Evolutionary conservation across 2,888 invertebrate species (phyloP).

Genomic region (Strigamia transsilvanica): DNA sequence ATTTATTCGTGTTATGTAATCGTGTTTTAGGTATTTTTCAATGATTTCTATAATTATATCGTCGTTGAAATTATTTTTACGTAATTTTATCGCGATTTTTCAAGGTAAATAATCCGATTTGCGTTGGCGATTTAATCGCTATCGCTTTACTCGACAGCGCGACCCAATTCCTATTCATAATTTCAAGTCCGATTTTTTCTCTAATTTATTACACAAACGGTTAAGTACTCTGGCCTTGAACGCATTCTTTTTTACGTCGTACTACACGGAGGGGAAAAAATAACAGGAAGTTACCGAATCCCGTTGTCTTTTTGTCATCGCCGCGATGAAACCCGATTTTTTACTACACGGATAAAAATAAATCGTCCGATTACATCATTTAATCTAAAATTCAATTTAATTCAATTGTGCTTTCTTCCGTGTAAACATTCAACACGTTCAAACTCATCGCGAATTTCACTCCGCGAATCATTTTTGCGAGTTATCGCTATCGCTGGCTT

Average conservation of each 20-base stretch:
- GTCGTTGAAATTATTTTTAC: too few relatives aligned
- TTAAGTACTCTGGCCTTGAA: conserved; percentile 33
- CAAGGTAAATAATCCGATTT: neutral
- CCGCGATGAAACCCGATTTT: neutral
- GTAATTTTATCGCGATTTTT: neutral
- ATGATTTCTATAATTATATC: too few relatives aligned
- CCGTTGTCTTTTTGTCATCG: conserved; percentile 38
- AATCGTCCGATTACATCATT: neutral
- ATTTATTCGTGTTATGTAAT: too few relatives aligned
- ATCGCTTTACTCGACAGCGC: neutral
- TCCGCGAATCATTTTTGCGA: neutral
- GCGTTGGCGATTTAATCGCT: neutral
- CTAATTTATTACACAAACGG: conserved; percentile 13
- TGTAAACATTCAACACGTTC: neutral
- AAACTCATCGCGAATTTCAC: neutral
- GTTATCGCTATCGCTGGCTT: conserved; percentile 2
- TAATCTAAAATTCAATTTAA: neutral
- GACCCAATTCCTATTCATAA: conserved; percentile 34
- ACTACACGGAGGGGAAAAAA: conserved; percentile 13
- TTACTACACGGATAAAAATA: neutral
- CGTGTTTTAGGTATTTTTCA: too few relatives aligned
- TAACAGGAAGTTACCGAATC: conserved; percentile 31
- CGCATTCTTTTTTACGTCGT: conserved; percentile 39
- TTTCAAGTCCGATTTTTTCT: conserved; percentile 3
- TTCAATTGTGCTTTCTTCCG: neutral